phyloP scores from a whole-genome alignment of 2,113 vertebrate species.

The Daboia siamensis region DNA sequence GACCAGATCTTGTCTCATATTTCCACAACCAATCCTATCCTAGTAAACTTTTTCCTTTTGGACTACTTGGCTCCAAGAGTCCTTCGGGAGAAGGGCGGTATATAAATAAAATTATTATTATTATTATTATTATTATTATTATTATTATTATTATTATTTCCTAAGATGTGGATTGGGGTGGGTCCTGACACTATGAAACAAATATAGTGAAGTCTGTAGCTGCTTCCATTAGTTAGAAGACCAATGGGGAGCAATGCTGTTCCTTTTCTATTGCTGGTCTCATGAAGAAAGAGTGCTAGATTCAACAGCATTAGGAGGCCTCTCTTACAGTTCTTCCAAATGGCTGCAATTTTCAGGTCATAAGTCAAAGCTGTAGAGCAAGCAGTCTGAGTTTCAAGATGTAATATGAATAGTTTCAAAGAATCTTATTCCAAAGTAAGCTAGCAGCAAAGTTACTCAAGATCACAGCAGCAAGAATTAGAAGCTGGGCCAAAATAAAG shows the following conservation, averaged over 20 bases:
- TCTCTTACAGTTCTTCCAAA: not conserved
- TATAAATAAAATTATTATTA: too few species aligned
- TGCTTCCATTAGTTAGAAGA: not conserved
- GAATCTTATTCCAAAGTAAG: not conserved
- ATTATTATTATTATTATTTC: too few species aligned
- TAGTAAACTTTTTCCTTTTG: too few species aligned
- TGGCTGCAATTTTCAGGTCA: conserved; percentile 16
- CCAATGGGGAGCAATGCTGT: not conserved
- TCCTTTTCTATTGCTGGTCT: not conserved
- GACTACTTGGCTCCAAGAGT: too few species aligned
- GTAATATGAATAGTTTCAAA: conserved; percentile 5
- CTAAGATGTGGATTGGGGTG: too few species aligned
- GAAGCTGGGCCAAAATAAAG: not conserved
- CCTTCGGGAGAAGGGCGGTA: too few species aligned
- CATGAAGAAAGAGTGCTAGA: not conserved
- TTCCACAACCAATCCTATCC: too few species aligned
- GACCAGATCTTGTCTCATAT: too few species aligned
- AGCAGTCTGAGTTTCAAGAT: not conserved
- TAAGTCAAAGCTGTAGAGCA: conserved; percentile 6
- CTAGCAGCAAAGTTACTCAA: not conserved
- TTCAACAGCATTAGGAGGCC: not conserved
- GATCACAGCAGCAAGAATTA: not conserved
- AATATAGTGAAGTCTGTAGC: not conserved
- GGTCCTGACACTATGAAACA: not conserved
- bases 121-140: too few species aligned